Conservation (phyloP, 2,797 vertebrate species). For the Thamnophis elegans region DNA sequence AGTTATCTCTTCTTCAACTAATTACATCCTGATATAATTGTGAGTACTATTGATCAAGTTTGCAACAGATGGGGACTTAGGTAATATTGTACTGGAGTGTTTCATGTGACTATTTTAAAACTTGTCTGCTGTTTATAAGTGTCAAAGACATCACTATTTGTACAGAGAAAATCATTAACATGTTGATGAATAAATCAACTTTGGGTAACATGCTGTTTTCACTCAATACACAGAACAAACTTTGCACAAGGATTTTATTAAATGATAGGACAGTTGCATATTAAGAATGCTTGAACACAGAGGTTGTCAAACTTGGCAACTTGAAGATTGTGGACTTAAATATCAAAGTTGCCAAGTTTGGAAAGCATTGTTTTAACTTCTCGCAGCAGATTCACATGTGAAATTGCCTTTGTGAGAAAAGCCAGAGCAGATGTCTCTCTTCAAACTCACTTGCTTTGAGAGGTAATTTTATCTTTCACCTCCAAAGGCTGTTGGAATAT, state of each 20-base stretch:
- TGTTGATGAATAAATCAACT: constrained; percentile 28
- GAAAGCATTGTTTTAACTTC: background rate
- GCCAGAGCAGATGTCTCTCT: background rate
- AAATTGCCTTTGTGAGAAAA: background rate
- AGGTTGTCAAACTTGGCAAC: background rate
- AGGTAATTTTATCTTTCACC: background rate
- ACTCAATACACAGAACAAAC: constrained; percentile 33
- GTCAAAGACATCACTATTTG: constrained; percentile 36
- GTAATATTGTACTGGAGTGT: constrained; percentile 6
- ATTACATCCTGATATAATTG: constrained; percentile 47
- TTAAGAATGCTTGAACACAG: background rate
- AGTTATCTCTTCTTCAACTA: background rate
- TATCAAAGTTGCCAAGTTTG: background rate
- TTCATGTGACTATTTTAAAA: constrained; percentile 44
- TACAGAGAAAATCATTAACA: constrained; percentile 46
- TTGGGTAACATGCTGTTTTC: constrained; percentile 46
- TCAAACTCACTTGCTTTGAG: constrained; percentile 5
- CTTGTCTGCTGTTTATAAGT: constrained; percentile 36
- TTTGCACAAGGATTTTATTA: constrained; percentile 35
- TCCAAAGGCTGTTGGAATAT: background rate
- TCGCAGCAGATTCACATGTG: background rate
- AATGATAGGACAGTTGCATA: constrained; percentile 41
- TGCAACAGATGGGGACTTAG: constrained; percentile 45
- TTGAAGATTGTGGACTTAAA: background rate
- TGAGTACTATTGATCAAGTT: constrained; percentile 40